A percentile compares a stretch with the other conserved stretches of the same genome.
phyloP scores from a whole-genome alignment of 1,140 invertebrate species.

The Procambarus virginalis region DNA sequence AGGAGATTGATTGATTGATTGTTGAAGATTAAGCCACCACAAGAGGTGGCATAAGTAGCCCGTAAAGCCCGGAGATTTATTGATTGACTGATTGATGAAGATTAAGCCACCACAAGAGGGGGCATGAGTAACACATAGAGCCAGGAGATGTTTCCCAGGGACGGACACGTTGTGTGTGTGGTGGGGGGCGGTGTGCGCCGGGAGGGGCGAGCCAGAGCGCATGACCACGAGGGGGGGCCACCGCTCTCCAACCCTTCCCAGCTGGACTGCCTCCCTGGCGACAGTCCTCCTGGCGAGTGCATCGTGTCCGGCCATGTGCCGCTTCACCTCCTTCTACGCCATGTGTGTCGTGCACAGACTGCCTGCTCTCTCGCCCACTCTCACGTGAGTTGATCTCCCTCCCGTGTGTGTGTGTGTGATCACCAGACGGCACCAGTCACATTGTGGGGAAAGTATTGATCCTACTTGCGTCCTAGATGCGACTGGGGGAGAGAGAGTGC shows the following conservation, averaged over 20 bases:
- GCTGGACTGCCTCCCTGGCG: not conserved
- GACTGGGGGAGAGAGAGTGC: not conserved
- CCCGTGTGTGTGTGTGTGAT: not conserved
- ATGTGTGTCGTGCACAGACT: not conserved
- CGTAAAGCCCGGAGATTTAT: too few species aligned
- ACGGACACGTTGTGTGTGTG: too few species aligned
- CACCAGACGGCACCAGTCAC: not conserved
- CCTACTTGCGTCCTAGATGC: not conserved
- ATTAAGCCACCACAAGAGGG: too few species aligned
- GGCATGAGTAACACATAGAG: too few species aligned
- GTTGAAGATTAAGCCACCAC: too few species aligned
- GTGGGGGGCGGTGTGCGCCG: not conserved
- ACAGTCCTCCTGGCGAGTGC: not conserved
- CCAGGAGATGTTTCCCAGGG: not conserved
- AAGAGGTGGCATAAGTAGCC: too few species aligned
- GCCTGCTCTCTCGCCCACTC: not conserved
- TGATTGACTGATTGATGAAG: too few species aligned
- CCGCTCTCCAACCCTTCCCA: not conserved
- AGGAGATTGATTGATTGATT: too few species aligned
- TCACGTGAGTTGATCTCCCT: not conserved
- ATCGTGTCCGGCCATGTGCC: not conserved
- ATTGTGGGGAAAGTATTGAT: slow-evolving; percentile 11
- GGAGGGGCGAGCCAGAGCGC: not conserved
- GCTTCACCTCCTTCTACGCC: not conserved
- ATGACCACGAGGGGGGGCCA: not conserved